Base-by-base conservation (phyloP, 2,113 vertebrate species). In the Anseranas semipalmata region DNA sequence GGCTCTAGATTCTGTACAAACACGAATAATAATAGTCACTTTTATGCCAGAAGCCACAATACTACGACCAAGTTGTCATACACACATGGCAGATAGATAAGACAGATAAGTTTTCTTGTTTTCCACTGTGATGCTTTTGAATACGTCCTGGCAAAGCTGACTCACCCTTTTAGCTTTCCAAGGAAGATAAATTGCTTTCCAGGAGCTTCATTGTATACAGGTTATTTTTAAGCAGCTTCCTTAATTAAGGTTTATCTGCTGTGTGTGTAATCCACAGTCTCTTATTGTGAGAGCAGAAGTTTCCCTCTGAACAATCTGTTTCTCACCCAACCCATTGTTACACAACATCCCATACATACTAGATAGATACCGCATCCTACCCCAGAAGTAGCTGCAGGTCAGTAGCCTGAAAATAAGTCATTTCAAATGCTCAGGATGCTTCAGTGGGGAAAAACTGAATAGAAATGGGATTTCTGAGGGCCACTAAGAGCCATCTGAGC, bases 171-270 rank as follows among this genome's bases (percentile, higher is more conserved):
- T 63, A 94, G 53, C 81, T 92, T 97, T 97, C 91, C 89, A 92
- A 80, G 81, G 70, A 95, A 95, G 84, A 96, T 59, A 97, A 95
- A 95, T 91, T 93, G 84, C 81, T 92, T 97, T 97, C 91, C 63
- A 89, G 78, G 93, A 94, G 50, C 63, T 96, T 95, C 71, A 77
- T 27, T 85, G 30, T 91, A 53, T 63, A 63, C 67, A 93, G 89
- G 71, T 93, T 95, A 95, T 93, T 94, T 95, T 66, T 92, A 78
- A 95, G 45, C 0, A 62, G 2, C 59, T 95, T 94, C 72, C 71
- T 91, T 96, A 95, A 95, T 93, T 93, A 94, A 92, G 15, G 67
- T 68, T 97, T 96, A 89, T 95, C 87, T 93, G 55, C 59, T 83
- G 37, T 59, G 46, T 77, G 83, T 5, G 6, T 68, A 96, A 94